Percentiles rank a stretch among this genome's conserved stretches.
Conservation (phyloP, 2,113 vertebrate genomes). For the Periophthalmodon schlosseri region DNA sequence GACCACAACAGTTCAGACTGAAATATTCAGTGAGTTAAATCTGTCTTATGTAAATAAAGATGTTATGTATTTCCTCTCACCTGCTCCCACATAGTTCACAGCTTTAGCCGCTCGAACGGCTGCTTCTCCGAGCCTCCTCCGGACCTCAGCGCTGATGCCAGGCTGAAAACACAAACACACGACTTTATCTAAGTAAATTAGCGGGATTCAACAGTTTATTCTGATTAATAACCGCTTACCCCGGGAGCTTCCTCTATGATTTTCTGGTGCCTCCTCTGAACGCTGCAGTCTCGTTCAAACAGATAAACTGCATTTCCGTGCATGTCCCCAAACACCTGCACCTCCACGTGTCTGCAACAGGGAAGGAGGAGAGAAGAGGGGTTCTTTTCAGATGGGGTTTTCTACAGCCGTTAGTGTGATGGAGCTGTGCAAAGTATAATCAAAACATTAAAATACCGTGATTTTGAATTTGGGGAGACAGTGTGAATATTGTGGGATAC, state of each 20-base stretch:
- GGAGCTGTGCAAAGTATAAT: too few species aligned
- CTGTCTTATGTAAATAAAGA: not conserved
- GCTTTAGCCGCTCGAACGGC: conserved; percentile 94
- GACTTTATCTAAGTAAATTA: not conserved
- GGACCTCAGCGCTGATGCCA: conserved; percentile 88
- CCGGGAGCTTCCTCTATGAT: conserved; percentile 97
- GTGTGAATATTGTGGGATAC: too few species aligned
- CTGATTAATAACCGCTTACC: conserved; percentile 70
- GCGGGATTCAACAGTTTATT: not conserved
- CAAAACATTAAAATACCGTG: too few species aligned
- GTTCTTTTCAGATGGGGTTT: too few species aligned
- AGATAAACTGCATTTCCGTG: conserved; percentile 93
- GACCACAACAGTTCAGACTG: too few species aligned
- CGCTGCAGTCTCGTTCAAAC: conserved; percentile 98
- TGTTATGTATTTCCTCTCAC: conserved; percentile 61
- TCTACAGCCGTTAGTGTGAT: too few species aligned
- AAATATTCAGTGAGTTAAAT: too few species aligned
- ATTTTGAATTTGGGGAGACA: too few species aligned
- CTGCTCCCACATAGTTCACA: conserved; percentile 95
- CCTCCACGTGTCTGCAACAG: conserved; percentile 89
- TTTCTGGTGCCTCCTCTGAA: conserved; percentile 97
- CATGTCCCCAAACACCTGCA: conserved; percentile 97
- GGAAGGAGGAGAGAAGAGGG: not conserved
- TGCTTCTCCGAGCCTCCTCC: conserved; percentile 90
- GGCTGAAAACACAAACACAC: conserved; percentile 75